Percentiles rank a stretch among this genome's conserved stretches.
Conservation (phyloP, 1,140 invertebrate genomes). For the Mactra quadrangularis region DNA sequence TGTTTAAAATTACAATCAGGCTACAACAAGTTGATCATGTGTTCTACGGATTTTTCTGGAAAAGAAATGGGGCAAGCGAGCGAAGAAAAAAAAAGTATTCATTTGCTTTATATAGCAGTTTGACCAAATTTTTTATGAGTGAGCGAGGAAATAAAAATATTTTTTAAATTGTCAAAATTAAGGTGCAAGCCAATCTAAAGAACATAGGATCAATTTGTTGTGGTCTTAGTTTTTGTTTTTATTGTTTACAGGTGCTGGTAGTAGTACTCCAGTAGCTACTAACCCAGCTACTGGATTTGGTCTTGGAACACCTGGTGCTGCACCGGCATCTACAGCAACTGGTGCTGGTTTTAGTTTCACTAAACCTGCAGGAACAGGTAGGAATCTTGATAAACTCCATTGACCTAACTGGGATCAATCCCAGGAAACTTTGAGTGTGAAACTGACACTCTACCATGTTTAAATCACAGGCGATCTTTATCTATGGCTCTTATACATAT, state of each 20-base stretch:
- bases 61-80: no score
- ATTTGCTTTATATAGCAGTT: no score
- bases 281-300: constrained; percentile 65
- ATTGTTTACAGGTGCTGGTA: neutral
- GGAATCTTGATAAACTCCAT: neutral
- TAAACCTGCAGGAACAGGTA: neutral
- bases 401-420: neutral
- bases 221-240: neutral
- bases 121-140: no score
- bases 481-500: no score
- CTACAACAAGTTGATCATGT: no score
- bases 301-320: constrained; percentile 57
- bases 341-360: constrained; percentile 5
- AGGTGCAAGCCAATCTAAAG: no score
- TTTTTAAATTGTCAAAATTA: no score
- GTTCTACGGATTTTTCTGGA: no score
- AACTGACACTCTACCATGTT: neutral
- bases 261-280: constrained; percentile 11
- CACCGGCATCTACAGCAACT: neutral
- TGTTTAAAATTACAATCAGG: no score
- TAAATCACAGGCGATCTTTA: no score
- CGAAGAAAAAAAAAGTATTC: no score
- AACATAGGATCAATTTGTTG: neutral
- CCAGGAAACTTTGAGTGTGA: neutral
- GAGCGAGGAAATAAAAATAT: no score